A percentile compares a stretch with the other conserved stretches of the same genome.
phyloP scores from a whole-genome alignment of 2,888 invertebrate genomes.

The Laothoe populi region DNA sequence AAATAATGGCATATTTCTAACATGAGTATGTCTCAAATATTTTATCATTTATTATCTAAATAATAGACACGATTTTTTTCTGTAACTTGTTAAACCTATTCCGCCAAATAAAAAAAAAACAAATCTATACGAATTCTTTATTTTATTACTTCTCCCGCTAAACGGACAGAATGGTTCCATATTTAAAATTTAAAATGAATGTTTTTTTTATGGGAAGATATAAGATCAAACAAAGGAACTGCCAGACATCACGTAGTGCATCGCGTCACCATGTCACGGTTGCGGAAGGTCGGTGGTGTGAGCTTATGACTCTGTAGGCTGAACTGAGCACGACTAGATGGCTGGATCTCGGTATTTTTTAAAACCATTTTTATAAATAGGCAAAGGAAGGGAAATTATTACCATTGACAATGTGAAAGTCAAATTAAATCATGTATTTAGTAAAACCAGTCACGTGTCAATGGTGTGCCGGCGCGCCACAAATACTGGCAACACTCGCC shows the following conservation, averaged over 20 bases:
- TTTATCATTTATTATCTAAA: no score
- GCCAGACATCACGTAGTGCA: conserved; percentile 22
- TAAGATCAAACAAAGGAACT: conserved; percentile 38
- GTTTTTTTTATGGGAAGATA: conserved; percentile 12
- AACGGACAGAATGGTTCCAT: background rate
- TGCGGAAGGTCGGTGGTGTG: conserved; percentile 27
- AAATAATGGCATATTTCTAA: background rate
- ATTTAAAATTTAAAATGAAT: background rate
- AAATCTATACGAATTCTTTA: no score
- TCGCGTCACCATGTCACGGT: conserved; percentile 8
- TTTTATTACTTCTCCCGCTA: no score
- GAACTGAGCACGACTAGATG: conserved; percentile 1
- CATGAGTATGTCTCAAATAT: no score
- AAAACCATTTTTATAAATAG: background rate
- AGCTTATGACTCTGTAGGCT: conserved; percentile 12
- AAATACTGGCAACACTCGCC: no score
- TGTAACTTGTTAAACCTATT: no score
- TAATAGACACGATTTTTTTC: no score
- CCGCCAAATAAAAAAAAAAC: no score
- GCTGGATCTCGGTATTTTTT: background rate
- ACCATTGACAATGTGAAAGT: no score
- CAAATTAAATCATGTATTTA: no score
- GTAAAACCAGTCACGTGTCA: no score
- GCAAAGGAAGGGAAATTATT: background rate
- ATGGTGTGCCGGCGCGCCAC: no score